Evolutionary conservation across 2,888 invertebrate species (phyloP).

Genomic region (Anthophora plumipes): DNA sequence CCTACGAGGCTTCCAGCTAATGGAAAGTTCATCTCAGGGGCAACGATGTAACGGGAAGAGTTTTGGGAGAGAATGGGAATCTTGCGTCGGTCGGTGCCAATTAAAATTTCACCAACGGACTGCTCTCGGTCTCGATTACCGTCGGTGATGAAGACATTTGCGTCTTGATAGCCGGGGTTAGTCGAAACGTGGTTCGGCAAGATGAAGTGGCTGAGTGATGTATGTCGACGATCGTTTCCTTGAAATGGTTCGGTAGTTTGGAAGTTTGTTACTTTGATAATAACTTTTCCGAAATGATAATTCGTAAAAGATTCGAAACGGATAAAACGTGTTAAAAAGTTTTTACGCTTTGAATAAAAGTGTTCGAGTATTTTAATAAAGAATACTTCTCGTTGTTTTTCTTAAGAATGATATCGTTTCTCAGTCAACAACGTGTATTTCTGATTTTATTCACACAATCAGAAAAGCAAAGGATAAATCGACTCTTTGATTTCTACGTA

Average conservation of each 20-base stretch:
- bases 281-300: not conserved
- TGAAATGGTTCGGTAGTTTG: not conserved
- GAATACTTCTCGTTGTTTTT: too few species aligned
- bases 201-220: not conserved
- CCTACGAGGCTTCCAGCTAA: constrained; percentile 31
- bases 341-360: too few species aligned
- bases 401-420: too few species aligned
- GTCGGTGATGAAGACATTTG: constrained; percentile 18
- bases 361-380: too few species aligned
- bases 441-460: too few species aligned
- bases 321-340: too few species aligned
- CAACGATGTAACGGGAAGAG: constrained; percentile 42
- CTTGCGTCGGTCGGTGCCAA: constrained; percentile 36
- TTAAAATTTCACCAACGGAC: constrained; percentile 53
- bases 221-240: too few species aligned
- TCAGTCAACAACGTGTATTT: too few species aligned
- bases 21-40: constrained; percentile 50
- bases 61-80: constrained; percentile 32
- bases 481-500: too few species aligned
- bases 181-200: not conserved
- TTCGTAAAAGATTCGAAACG: too few species aligned
- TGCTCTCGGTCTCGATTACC: constrained; percentile 4
- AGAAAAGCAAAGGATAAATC: too few species aligned
- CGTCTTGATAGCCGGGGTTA: constrained; percentile 17
- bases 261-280: not conserved